A percentile compares a stretch with the other conserved stretches of the same genome.
These are phyloP conservation scores for Melitaea athalia DNA, from an alignment of 2,888 invertebrate genomes.

Conservation along the genomic window DNA sequence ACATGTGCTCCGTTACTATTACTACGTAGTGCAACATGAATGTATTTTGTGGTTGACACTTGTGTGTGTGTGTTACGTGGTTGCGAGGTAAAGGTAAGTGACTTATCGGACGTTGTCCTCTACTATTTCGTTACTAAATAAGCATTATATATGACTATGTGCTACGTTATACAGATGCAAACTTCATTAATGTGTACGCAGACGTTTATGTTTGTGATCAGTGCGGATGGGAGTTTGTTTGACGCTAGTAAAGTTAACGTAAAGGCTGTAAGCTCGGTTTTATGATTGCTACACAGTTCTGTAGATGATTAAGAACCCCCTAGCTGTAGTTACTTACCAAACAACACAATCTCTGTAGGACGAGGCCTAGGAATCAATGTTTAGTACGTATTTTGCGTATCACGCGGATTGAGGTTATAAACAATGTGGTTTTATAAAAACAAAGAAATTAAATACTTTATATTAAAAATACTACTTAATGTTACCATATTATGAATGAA, in stretches of 20 bases:
- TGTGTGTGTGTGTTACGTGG: constrained; percentile 48
- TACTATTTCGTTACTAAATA: neutral
- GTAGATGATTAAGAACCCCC: constrained; percentile 7
- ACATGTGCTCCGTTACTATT: constrained; percentile 65
- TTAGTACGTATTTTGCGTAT: neutral
- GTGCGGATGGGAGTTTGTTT: constrained; percentile 25
- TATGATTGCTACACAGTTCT: constrained; percentile 19
- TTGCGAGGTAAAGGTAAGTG: constrained; percentile 59
- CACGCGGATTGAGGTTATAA: constrained; percentile 9
- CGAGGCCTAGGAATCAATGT: neutral
- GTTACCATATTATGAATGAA: too few relatives aligned
- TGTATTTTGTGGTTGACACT: constrained; percentile 65
- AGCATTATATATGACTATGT: neutral
- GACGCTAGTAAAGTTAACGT: constrained; percentile 24
- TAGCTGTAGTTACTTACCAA: neutral
- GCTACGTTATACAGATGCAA: constrained; percentile 39
- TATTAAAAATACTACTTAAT: too few relatives aligned
- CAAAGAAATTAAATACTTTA: neutral
- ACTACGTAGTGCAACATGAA: constrained; percentile 72
- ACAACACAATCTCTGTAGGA: constrained; percentile 1
- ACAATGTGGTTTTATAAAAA: neutral
- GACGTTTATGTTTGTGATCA: constrained; percentile 32
- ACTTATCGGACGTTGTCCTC: constrained; percentile 35
- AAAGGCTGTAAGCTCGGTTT: constrained; percentile 23
- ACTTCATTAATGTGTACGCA: constrained; percentile 48